Conservation (phyloP, 2,113 vertebrate species). For the Rhabdornis inornatus region DNA sequence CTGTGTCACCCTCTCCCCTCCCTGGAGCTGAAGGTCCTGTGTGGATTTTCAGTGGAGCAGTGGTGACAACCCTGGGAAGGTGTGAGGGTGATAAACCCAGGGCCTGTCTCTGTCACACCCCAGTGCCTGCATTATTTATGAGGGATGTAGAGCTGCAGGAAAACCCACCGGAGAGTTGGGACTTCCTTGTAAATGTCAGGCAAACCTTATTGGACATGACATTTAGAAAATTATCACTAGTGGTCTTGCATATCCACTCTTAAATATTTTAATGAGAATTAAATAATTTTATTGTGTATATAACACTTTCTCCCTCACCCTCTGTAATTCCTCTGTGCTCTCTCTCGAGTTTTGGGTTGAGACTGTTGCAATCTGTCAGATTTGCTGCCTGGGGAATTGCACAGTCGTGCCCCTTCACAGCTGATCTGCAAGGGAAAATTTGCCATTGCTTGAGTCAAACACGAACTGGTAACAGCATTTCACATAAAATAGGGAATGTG, state of each 20-base stretch:
- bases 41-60: background rate
- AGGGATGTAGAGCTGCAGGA: slow-evolving; percentile 30
- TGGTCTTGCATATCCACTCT: slow-evolving; percentile 15
- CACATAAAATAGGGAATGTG: slow-evolving; percentile 10
- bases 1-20: background rate
- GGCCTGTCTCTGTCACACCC: background rate
- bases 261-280: slow-evolving; percentile 64
- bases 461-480: slow-evolving; percentile 38
- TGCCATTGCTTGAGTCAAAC: slow-evolving; percentile 27
- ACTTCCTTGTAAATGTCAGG: slow-evolving; percentile 75
- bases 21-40: background rate
- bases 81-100: background rate
- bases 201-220: slow-evolving; percentile 69
- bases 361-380: slow-evolving; percentile 36
- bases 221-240: slow-evolving; percentile 73
- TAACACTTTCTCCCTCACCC: slow-evolving; percentile 26
- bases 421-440: slow-evolving; percentile 52
- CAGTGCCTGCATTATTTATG: slow-evolving; percentile 51
- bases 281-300: slow-evolving; percentile 15
- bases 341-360: background rate
- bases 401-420: slow-evolving; percentile 38
- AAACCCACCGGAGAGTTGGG: slow-evolving; percentile 67
- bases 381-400: slow-evolving; percentile 47
- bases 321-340: background rate
- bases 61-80: background rate